phyloP scores from a whole-genome alignment of 2,113 vertebrate genomes.

The Hiodon tergisus region DNA sequence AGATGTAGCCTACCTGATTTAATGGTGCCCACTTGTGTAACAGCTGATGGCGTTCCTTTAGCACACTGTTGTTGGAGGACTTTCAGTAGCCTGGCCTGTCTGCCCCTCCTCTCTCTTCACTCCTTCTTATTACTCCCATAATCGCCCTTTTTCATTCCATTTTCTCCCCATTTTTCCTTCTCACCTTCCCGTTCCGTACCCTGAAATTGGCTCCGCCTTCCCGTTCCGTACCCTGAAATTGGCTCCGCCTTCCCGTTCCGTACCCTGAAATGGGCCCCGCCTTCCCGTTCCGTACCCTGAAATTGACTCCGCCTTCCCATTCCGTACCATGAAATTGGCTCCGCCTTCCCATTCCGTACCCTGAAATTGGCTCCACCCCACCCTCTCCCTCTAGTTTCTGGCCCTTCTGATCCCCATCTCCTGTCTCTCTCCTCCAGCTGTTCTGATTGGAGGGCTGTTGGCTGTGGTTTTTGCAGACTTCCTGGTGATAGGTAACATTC shows the following conservation, averaged over 20 bases:
- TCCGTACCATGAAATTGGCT: no score
- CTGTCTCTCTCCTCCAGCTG: slow-evolving; percentile 64
- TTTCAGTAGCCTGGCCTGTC: no score
- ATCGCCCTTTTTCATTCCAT: slow-evolving; percentile 30
- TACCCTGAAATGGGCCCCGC: no score
- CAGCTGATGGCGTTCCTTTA: neutral
- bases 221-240: no score
- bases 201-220: no score
- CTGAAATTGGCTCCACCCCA: no score
- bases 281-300: slow-evolving; percentile 25
- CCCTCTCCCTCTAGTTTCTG: slow-evolving; percentile 37
- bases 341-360: slow-evolving; percentile 19
- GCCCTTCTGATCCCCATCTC: slow-evolving; percentile 39
- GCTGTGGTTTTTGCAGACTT: slow-evolving; percentile 69
- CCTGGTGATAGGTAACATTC: slow-evolving; percentile 67
- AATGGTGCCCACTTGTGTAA: neutral
- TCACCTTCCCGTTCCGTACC: slow-evolving; percentile 25
- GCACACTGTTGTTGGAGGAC: neutral
- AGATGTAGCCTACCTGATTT: neutral
- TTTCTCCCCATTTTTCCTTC: neutral
- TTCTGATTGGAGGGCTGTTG: slow-evolving; percentile 67
- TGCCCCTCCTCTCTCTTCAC: slow-evolving; percentile 1
- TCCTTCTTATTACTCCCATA: neutral
- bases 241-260: no score
- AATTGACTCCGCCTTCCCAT: neutral